Conservation (phyloP, 2,888 invertebrate species). For the Volucella bombylans region DNA sequence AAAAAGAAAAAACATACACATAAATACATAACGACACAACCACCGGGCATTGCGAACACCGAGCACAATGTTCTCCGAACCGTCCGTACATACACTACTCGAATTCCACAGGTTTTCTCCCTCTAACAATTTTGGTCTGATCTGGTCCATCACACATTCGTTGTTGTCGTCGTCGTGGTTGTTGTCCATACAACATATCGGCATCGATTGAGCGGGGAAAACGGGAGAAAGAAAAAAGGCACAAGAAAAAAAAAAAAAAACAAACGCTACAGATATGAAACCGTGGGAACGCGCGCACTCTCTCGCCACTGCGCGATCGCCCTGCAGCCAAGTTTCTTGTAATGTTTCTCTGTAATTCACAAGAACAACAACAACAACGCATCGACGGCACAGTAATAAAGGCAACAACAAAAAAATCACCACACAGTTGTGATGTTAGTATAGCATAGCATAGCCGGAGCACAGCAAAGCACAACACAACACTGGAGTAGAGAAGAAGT, state of each 20-base stretch:
- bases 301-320: conserved; percentile 73
- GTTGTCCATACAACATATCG: conserved; percentile 64
- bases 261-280: conserved; percentile 73
- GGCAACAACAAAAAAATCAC: conserved; percentile 51
- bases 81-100: conserved; percentile 53
- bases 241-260: conserved; percentile 44
- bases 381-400: conserved; percentile 34
- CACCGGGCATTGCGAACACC: no score
- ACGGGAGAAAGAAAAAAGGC: conserved; percentile 34
- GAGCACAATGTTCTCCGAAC: conserved; percentile 62
- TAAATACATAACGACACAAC: conserved; percentile 1
- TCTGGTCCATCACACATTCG: conserved; percentile 62
- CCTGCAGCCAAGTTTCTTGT: conserved; percentile 72
- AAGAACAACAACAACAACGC: conserved; percentile 63
- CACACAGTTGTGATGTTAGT: conserved; percentile 65
- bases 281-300: conserved; percentile 74
- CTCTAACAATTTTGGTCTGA: conserved; percentile 31
- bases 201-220: conserved; percentile 67
- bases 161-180: conserved; percentile 29
- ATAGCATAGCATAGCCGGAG: conserved; percentile 45
- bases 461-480: no score
- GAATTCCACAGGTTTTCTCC: conserved; percentile 64
- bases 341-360: conserved; percentile 71
- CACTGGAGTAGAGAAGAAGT: no score
- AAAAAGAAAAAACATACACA: conserved; percentile 37